phyloP scores from a whole-genome alignment of 2,113 vertebrate genomes.

The Anolis sagrei region DNA sequence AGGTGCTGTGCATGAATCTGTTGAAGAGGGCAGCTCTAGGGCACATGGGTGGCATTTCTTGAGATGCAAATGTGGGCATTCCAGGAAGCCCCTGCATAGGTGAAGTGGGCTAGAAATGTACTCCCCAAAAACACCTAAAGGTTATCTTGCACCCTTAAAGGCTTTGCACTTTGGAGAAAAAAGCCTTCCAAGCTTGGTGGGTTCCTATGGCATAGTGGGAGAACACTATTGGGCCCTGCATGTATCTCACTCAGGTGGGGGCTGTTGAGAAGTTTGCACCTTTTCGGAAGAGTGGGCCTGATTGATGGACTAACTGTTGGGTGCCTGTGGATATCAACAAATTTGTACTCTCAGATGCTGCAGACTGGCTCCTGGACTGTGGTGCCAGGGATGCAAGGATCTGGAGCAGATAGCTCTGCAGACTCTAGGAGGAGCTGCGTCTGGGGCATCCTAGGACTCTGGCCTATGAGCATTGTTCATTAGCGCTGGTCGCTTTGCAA shows the following conservation, averaged over 20 bases:
- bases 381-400: not conserved
- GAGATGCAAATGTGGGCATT: not conserved
- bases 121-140: not conserved
- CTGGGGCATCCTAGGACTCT: not conserved
- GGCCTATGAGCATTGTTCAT: not conserved
- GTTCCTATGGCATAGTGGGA: not conserved
- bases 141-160: too few species aligned
- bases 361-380: not conserved
- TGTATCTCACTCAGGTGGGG: not conserved
- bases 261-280: not conserved
- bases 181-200: too few species aligned
- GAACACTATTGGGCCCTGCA: not conserved
- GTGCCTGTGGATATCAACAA: not conserved
- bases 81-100: not conserved
- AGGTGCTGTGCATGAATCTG: not conserved
- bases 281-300: not conserved
- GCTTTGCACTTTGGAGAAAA: too few species aligned
- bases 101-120: not conserved
- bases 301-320: not conserved
- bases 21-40: not conserved
- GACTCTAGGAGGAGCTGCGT: not conserved
- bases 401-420: not conserved
- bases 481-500: not conserved
- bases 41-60: not conserved
- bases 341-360: not conserved